phyloP scores from a whole-genome alignment of 2,888 invertebrate species.

The Aethes cnicana region DNA sequence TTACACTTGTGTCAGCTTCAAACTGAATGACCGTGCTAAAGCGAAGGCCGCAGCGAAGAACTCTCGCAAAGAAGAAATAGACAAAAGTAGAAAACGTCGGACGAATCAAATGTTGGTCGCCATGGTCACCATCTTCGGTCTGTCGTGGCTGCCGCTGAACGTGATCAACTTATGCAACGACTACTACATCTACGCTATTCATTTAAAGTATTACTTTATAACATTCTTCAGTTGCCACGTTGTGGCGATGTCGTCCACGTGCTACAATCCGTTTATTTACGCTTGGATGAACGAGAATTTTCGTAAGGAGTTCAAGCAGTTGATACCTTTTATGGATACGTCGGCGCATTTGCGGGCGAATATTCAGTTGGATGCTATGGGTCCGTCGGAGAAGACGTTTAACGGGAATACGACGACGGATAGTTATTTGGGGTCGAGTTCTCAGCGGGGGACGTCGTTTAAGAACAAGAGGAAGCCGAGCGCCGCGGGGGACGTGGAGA shows the following conservation, averaged over 20 bases:
- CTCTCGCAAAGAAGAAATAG: conserved; percentile 93
- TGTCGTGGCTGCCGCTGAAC: conserved; percentile 98
- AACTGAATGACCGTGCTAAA: conserved; percentile 91
- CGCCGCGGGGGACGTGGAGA: conserved; percentile 84
- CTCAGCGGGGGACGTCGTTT: conserved; percentile 78
- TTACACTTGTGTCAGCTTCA: conserved; percentile 95
- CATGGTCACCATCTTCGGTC: conserved; percentile 97
- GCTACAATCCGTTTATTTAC: conserved; percentile 98
- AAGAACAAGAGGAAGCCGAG: conserved; percentile 81
- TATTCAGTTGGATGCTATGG: conserved; percentile 77
- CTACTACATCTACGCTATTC: conserved; percentile 87
- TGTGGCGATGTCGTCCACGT: conserved; percentile 97
- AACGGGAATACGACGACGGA: conserved; percentile 90
- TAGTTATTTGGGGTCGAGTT: conserved; percentile 82
- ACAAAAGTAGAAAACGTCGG: conserved; percentile 93
- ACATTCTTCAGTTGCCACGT: conserved; percentile 95
- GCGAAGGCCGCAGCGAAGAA: conserved; percentile 93
- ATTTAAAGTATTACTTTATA: conserved; percentile 92
- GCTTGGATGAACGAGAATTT: conserved; percentile 99
- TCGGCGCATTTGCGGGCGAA: conserved; percentile 65
- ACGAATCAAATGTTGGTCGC: conserved; percentile 98
- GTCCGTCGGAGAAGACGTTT: conserved; percentile 86
- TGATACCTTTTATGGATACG: conserved; percentile 85
- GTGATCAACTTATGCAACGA: conserved; percentile 93
- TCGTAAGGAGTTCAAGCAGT: conserved; percentile 94